Evolutionary conservation across 2,113 vertebrate species (phyloP).

Genomic region (Centropristis striata): DNA sequence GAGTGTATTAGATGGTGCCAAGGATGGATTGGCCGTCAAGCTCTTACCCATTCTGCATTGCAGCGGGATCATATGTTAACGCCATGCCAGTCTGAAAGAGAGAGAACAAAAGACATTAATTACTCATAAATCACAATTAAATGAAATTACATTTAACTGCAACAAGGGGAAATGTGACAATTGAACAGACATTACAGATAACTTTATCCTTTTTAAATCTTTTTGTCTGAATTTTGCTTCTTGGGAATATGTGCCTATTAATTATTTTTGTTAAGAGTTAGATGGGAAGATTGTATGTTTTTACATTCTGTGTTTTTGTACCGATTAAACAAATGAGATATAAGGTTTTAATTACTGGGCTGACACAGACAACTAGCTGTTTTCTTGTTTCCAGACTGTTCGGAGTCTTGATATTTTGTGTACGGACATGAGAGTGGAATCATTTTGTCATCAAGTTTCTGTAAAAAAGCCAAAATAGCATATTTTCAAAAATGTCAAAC

Average conservation of each 20-base stretch:
- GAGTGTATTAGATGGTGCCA: constrained; percentile 68
- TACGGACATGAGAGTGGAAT: neutral
- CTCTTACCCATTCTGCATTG: constrained; percentile 98
- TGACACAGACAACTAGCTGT: neutral
- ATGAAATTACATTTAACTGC: neutral
- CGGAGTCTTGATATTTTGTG: neutral
- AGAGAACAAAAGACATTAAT: constrained; percentile 58
- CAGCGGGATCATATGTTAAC: constrained; percentile 95
- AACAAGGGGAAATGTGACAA: neutral
- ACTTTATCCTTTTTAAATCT: neutral
- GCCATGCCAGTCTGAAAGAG: constrained; percentile 94
- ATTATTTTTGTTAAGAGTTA: neutral
- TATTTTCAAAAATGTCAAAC: neutral
- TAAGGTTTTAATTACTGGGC: neutral
- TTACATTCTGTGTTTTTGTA: neutral
- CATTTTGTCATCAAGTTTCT: neutral
- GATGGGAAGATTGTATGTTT: neutral
- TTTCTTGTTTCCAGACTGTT: neutral
- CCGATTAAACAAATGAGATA: neutral
- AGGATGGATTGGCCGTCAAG: constrained; percentile 45
- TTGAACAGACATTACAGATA: neutral
- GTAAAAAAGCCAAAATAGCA: neutral
- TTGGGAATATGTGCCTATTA: neutral
- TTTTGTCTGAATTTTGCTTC: neutral
- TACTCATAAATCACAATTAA: neutral